Percentiles rank a stretch among this genome's conserved stretches.
Conservation (phyloP, 2,888 invertebrate genomes). For the Chalcosyrphus nemorum region DNA sequence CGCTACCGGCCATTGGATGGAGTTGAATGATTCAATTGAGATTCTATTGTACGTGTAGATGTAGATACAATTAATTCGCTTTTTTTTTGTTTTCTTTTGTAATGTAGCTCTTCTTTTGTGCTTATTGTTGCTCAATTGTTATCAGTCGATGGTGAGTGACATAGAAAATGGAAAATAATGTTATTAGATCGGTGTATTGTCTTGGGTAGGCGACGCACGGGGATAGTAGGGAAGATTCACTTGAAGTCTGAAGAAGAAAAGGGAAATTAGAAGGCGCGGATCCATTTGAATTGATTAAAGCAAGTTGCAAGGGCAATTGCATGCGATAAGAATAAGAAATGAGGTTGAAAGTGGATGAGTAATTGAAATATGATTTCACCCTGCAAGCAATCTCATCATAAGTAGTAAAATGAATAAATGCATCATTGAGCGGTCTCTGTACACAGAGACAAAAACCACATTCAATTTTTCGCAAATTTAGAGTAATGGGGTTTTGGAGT, state of each 20-base stretch:
- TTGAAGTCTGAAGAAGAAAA: neutral
- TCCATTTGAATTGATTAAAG: constrained; percentile 21
- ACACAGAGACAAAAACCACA: no score
- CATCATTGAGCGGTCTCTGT: no score
- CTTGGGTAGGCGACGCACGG: neutral
- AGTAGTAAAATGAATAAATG: no score
- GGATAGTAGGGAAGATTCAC: neutral
- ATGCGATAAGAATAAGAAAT: constrained; percentile 3
- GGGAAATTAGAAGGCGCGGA: neutral
- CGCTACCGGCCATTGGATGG: neutral
- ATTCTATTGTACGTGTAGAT: neutral
- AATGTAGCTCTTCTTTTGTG: constrained; percentile 11
- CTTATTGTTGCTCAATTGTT: constrained; percentile 29
- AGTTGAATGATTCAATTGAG: constrained; percentile 1
- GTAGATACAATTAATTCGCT: neutral
- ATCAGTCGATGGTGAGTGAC: constrained; percentile 28
- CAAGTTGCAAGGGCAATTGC: constrained; percentile 13
- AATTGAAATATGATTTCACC: neutral
- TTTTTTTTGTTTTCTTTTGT: no score
- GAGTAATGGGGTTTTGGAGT: no score
- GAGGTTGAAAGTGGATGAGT: neutral
- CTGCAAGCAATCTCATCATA: no score
- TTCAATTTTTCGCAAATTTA: no score
- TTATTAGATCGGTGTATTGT: constrained; percentile 2
- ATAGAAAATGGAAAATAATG: constrained; percentile 48